Percentiles rank a stretch among this genome's conserved stretches.
Conservation (phyloP, 2,113 vertebrate genomes). For the Daboia siamensis region DNA sequence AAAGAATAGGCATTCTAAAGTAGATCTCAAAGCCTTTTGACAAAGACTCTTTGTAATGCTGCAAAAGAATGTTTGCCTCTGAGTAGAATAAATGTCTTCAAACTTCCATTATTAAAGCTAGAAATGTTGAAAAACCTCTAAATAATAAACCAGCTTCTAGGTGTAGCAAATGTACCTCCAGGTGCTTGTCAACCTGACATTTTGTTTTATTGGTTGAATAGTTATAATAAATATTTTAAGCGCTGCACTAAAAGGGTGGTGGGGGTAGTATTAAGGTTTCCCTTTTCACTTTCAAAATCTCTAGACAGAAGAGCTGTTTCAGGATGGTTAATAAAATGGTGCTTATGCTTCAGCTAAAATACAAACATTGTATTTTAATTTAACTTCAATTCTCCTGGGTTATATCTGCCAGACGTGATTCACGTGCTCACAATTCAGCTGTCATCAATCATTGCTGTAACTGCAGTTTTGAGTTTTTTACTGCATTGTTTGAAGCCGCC, state of each 20-base stretch:
- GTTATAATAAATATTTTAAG: slow-evolving; percentile 9
- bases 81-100: not conserved
- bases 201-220: slow-evolving; percentile 26
- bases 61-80: not conserved
- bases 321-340: not conserved
- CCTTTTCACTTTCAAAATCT: not conserved
- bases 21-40: not conserved
- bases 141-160: slow-evolving; percentile 24
- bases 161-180: slow-evolving; percentile 52
- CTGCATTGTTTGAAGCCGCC: not conserved
- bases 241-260: not conserved
- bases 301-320: not conserved
- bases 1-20: not conserved
- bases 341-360: not conserved
- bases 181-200: slow-evolving; percentile 55
- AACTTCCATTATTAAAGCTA: slow-evolving; percentile 28
- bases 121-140: slow-evolving; percentile 33
- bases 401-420: not conserved
- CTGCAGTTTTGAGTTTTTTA: not conserved
- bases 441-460: not conserved
- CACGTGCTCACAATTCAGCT: not conserved
- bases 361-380: not conserved
- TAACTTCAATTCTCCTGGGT: not conserved
- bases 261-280: not conserved
- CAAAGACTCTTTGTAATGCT: not conserved